Base-by-base conservation (phyloP, 53 echinoderm and acorn worm genomes). In the Antedon mediterranea region DNA sequence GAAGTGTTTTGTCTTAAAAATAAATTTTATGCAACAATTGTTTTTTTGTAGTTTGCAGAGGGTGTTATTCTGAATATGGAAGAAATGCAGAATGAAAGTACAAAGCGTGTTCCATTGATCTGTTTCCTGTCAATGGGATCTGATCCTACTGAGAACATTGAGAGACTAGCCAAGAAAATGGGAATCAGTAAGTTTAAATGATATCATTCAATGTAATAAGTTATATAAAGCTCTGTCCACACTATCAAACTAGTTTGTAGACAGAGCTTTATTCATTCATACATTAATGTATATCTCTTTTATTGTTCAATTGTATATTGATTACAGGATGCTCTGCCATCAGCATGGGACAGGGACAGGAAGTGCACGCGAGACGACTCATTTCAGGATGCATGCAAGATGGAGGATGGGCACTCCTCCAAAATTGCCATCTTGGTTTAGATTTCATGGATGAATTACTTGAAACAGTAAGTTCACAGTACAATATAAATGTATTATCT, bases 71-170 rank as follows among this genome's bases (percentile, higher is more conserved):
- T 94, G 4, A 91, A 94, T 76, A 87, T 94, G 74, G 94, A 94
- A 80, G 77, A 82, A 29, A 94, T 94, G 94, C 91, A 90, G 89
- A 91, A 91, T 74, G 94, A 94, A 84, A 91, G 91, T 72, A 85
- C 91, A 31, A 73, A 79, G 28, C 84, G 83, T 75, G 84, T 84
- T n/a, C 94, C 94, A 30, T 84, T 94, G 83, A 81, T 91, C 71
- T 94, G 94, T 32, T 90, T 94, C 89, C 74, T 94, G 37, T 94
- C 94, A 71, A 94, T 94, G 94, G 94, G 94, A 83, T 94, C 94
- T 15, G 94, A 94, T 71, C 94, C 94, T 26, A 94, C 94, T 9
- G 84, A 91, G 32, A 84, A 86, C 85, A 94, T 94, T 44, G 94
- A 94, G 71, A 78, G 79, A 0, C 83, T 94, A 0, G 91, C 91